Evolutionary conservation across 2,888 invertebrate genomes (phyloP), one percentile per base, ranked within the genome.

Genomic region (Aethes cnicana): DNA sequence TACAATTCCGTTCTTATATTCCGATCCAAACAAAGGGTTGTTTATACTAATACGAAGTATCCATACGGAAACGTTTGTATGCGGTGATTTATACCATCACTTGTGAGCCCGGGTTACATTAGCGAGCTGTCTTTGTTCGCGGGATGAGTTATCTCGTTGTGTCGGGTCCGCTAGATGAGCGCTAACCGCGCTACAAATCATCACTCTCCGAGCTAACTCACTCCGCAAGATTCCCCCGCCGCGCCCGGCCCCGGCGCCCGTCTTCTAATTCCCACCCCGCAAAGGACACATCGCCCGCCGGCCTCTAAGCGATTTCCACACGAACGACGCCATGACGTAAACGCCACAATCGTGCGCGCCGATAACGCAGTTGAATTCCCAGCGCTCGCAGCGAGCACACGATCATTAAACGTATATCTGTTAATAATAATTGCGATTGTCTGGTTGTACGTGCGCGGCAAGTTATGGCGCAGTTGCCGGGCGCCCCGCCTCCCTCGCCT

Each of bases 391-490:
- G 62, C 59, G 68, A 69, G 74, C 76, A 79, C 77, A 77, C 81
- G 77, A 79, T 83, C 82, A 83, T 84, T 83, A 84, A 83, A 81
- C 79, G 77, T 83, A 81, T 81, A 81, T 83, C 81, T 80, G 84
- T 82, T 85, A 84, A 85, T 85, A 84, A 84, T 84, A 84, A 86
- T 85, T 86, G 76, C 80, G 82, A 84, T 85, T 85, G 85, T 84
- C 84, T 84, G 83, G 77, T 72, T 72, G 81, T 83, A 81, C 78
- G 81, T 84, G 84, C 81, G 81, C 82, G 74, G 68, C 77, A 77
- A 84, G 81, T 81, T 81, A 79, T 81, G 77, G 83, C 84, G 84
- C 84, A 80, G 84, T 85, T 83, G 82, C 79, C 70, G 72, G 73
- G 78, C 75, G 62, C 57, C 33, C 56, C 58, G 66, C 61, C 61